Evolutionary conservation across 2,113 vertebrate species (phyloP), one percentile per base, ranked within the genome.

Genomic region (Nerophis ophidion): DNA sequence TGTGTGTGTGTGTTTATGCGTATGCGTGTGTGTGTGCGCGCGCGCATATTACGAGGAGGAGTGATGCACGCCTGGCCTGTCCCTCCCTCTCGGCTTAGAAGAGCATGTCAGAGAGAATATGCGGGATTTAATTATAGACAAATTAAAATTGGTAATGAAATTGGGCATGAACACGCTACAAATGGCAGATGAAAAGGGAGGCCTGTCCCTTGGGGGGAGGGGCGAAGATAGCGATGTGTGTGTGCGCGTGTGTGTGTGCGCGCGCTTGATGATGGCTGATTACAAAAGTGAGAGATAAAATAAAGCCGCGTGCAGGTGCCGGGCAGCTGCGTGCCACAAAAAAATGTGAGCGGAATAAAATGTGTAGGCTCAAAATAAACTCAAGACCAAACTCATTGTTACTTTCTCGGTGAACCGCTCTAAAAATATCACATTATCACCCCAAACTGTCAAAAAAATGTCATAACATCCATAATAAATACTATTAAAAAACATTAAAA

Each of bases 101-200:
- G 91, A 93, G 93, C 91, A 92, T 94, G 93, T 96, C 91, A 90
- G 93, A 93, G 93, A 90, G 94, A 97, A 96, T 96, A 98, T 93
- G 94, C 94, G 93, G 93, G 93, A 95, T 98, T 95, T 96, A 97
- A 97, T 97, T 97, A 99, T 94, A 97, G 92, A 93, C 92, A 91
- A 97, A 99, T 97, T 97, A 97, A 96, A 97, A 95, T 96, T 94
- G 93, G 93, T 97, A 98, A 99, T 97, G 94, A 95, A 96, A 97
- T 90, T 95, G 93, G 94, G 93, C 94, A 95, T 91, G 90, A 91
- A 91, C 90, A 90, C 88, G 91, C 90, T 94, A 95, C 95, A 97
- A 97, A 96, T 95, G 91, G 90, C 88, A 91, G 90, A 91, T 91
- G 90, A 91, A 91, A 89, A 91, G 89, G 85, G 86, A 90, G 82